phyloP scores from a whole-genome alignment of 2,888 invertebrate species.

The Pterostichus niger region DNA sequence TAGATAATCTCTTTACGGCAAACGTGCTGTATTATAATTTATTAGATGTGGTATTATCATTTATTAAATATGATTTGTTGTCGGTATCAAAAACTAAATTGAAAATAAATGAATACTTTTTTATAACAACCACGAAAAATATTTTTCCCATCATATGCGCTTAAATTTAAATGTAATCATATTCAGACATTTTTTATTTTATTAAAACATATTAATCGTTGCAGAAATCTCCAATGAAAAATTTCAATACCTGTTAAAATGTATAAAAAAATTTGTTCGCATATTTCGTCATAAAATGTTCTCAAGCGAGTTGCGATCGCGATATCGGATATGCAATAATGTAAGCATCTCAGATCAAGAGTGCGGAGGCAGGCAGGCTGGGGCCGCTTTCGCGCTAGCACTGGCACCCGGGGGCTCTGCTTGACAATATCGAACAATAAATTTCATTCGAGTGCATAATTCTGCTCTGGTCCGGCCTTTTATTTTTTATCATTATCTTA shows the following conservation, averaged over 20 bases:
- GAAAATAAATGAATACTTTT: constrained; percentile 7
- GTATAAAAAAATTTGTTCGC: background rate
- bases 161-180: background rate
- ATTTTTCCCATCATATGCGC: background rate
- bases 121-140: background rate
- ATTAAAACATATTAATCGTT: background rate
- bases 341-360: constrained; percentile 7
- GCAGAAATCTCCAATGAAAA: background rate
- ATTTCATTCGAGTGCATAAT: constrained; percentile 71
- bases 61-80: constrained; percentile 37
- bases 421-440: constrained; percentile 76
- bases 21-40: constrained; percentile 11
- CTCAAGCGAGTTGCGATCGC: background rate
- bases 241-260: background rate
- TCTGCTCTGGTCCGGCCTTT: constrained; percentile 71
- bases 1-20: constrained; percentile 18
- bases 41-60: constrained; percentile 4
- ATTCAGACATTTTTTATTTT: background rate
- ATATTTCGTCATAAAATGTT: background rate
- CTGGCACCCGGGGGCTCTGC: constrained; percentile 70
- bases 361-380: background rate
- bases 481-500: constrained; percentile 76
- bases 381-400: constrained; percentile 32
- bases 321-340: constrained; percentile 38
- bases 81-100: constrained; percentile 11